Evolutionary conservation across 37 sponge, comb jelly and placozoan genomes (phyloP), one percentile per base, ranked within the genome.

Genomic region (Mnemiopsis leidyi): DNA sequence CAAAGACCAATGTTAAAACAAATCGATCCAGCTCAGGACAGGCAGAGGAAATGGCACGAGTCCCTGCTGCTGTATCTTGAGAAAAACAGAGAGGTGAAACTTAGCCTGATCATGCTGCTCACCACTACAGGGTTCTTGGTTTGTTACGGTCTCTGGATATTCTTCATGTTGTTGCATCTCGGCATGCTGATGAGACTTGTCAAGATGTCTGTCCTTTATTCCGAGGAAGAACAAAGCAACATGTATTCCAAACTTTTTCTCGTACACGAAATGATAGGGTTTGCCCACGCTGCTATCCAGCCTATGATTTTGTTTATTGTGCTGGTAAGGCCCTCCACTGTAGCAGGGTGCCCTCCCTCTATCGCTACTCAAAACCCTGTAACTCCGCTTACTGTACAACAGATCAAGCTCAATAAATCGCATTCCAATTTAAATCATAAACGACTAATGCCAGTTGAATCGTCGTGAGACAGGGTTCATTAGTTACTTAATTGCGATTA

Each of bases 91-190:
- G 90, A 85, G 48, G 48, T 85, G 24, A 38, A 40, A 26, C 40
- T 85, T 25, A 40, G 90, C 24, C 23, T 85, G 29, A 40, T 85
- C 0, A 85, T 85, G 90, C n/a, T 40, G 29, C 90, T 85, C 0
- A 39, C 61, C 23, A 85, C 90, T 29, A 39, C 21, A 0, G 40
- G 90, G n/a, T 85, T 85, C 61, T 13, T 85, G 61, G 61, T 85
- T 28, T 85, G 90, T 37, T 85, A 85, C 90, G 61, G 90, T 28
- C 61, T 85, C 0, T 85, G 90, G 90, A 85, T 85, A 35, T 77
- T 31, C 79, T 23, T 85, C 90, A 36, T 36, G 38, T 7, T 33
- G 24, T 23, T 85, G n/a, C 90, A 85, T 26, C 26, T 85, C 39
- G 24, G 33, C 36, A 77, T 77, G 79, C 18, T 77, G 3, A 26